A percentile compares a stretch with the other conserved stretches of the same genome.
Conservation (phyloP, 92 coral and sea anemone species). For the Porites cylindrica region DNA sequence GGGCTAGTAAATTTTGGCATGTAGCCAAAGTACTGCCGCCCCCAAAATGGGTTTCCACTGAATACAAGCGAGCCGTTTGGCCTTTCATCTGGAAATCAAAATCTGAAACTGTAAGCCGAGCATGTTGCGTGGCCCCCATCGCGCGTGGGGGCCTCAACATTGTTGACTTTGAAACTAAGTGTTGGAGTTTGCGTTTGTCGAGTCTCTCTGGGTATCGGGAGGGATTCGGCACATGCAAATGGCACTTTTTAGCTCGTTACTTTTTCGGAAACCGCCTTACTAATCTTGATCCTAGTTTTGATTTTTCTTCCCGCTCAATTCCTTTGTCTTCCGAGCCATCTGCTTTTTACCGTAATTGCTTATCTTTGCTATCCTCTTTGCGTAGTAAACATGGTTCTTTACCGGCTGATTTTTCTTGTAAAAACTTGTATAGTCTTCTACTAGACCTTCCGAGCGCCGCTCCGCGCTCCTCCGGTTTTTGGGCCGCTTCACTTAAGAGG, state of each 20-base stretch:
- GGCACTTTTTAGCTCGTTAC: too few species aligned
- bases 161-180: not conserved
- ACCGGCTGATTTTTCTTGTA: not conserved
- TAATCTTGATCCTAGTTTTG: not conserved
- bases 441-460: not conserved
- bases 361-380: too few species aligned
- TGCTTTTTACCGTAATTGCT: not conserved
- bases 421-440: not conserved
- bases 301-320: not conserved
- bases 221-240: not conserved
- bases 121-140: not conserved
- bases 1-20: conserved; percentile 2
- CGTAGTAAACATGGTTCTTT: not conserved
- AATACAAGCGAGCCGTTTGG: not conserved
- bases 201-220: not conserved
- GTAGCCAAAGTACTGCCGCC: not conserved
- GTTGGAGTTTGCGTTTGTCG: not conserved
- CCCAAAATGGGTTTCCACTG: not conserved
- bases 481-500: not conserved
- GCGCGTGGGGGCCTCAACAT: not conserved
- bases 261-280: too few species aligned
- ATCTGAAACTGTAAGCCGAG: not conserved
- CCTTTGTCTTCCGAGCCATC: too few species aligned
- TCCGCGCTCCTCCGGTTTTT: not conserved
- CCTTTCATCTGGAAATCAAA: not conserved